A percentile compares a stretch with the other conserved stretches of the same genome.
phyloP scores from a whole-genome alignment of 2,888 invertebrate genomes.

The Andrena marginata region DNA sequence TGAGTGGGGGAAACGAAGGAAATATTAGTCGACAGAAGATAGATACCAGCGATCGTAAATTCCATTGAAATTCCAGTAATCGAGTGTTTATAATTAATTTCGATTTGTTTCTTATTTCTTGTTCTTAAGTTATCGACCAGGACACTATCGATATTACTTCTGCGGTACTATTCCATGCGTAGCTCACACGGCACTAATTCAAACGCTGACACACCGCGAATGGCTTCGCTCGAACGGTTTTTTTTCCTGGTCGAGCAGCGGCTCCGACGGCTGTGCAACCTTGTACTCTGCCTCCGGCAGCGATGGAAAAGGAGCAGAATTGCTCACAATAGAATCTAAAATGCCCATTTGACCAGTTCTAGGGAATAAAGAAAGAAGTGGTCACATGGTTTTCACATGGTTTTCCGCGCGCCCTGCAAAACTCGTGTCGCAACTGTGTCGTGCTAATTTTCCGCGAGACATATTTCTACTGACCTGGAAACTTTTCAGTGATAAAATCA shows the following conservation, averaged over 20 bases:
- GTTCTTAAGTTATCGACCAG: background rate
- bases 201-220: constrained; percentile 21
- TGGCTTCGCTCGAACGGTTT: background rate
- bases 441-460: background rate
- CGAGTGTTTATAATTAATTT: no score
- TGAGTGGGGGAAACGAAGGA: no score
- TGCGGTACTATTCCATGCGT: background rate
- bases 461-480: background rate
- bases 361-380: constrained; percentile 9
- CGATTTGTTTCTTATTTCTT: no score
- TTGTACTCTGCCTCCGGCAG: constrained; percentile 14
- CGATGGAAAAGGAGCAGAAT: constrained; percentile 13
- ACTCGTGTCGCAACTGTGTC: background rate
- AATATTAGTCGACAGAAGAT: no score
- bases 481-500: background rate
- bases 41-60: no score
- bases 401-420: background rate
- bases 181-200: constrained; percentile 13
- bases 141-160: background rate
- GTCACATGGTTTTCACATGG: background rate
- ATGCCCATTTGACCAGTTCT: constrained; percentile 35
- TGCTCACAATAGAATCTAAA: constrained; percentile 31
- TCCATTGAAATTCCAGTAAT: no score
- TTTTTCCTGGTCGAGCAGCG: background rate
- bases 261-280: constrained; percentile 2